A percentile compares a stretch with the other conserved stretches of the same genome.
Conservation (phyloP, 2,113 vertebrate species). For the Anguilla japonica region DNA sequence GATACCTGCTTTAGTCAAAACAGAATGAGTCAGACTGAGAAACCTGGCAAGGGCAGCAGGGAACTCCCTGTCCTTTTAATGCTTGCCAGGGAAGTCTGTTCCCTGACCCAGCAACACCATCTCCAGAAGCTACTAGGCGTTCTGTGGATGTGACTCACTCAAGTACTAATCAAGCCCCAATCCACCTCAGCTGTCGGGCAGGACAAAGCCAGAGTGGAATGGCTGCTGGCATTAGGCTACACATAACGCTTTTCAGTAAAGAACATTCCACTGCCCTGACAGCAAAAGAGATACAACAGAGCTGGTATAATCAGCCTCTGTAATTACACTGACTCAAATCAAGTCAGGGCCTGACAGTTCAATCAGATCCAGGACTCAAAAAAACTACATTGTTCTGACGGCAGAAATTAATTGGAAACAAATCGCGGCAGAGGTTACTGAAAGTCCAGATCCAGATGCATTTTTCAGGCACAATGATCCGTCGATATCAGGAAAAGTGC, state of each 20-base stretch:
- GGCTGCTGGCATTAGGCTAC: background rate
- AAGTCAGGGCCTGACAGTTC: background rate
- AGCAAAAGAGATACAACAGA: background rate
- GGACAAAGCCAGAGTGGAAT: background rate
- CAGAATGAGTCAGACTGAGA: background rate
- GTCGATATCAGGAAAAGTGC: background rate
- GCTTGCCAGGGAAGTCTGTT: no score
- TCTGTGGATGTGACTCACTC: background rate
- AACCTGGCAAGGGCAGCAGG: background rate
- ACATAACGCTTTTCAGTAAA: background rate
- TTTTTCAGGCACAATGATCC: background rate
- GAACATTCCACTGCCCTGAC: background rate
- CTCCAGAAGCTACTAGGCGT: no score
- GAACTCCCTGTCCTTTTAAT: background rate
- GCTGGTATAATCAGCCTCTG: background rate
- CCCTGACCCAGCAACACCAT: no score
- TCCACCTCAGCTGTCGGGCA: background rate
- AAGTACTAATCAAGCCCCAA: background rate
- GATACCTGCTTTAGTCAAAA: background rate
- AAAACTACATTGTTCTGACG: background rate
- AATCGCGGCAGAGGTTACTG: background rate
- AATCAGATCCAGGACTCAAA: background rate
- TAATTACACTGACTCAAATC: no score
- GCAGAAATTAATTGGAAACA: background rate
- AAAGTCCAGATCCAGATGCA: background rate